Percentiles rank a stretch among this genome's conserved stretches.
phyloP scores from a whole-genome alignment of 2,888 invertebrate genomes.

The Doris montereyensis region DNA sequence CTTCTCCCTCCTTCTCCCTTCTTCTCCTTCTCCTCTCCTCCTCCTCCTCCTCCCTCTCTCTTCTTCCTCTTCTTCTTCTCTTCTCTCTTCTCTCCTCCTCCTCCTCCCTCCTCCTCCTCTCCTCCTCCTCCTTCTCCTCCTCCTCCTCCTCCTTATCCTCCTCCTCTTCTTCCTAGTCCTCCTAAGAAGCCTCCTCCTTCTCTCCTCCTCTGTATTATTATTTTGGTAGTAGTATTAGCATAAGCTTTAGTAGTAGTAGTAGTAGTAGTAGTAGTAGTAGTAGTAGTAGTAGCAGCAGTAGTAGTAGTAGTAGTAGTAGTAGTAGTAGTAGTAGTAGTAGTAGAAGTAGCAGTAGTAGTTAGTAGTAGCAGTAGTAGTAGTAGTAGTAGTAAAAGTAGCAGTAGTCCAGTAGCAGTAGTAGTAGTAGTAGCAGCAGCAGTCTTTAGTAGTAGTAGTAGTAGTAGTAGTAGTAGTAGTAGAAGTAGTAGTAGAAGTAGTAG shows the following conservation, averaged over 20 bases:
- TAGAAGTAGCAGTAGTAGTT: neutral
- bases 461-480: conserved; percentile 1
- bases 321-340: conserved; percentile 16
- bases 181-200: no score
- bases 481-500: conserved; percentile 23
- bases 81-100: no score
- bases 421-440: neutral
- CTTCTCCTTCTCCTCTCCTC: no score
- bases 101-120: no score
- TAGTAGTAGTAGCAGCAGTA: conserved; percentile 20
- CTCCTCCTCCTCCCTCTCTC: no score
- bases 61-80: no score
- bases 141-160: no score
- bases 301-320: conserved; percentile 20
- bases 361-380: neutral
- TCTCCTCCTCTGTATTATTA: no score
- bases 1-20: no score
- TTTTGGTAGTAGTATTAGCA: neutral
- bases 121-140: no score
- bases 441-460: neutral
- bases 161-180: no score
- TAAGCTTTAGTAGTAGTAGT: conserved; percentile 1
- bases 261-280: conserved; percentile 20
- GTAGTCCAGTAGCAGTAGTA: neutral
- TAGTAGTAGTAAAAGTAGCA: neutral